phyloP scores from a whole-genome alignment of 1,140 invertebrate genomes.

The Oedothorax gibbosus region DNA sequence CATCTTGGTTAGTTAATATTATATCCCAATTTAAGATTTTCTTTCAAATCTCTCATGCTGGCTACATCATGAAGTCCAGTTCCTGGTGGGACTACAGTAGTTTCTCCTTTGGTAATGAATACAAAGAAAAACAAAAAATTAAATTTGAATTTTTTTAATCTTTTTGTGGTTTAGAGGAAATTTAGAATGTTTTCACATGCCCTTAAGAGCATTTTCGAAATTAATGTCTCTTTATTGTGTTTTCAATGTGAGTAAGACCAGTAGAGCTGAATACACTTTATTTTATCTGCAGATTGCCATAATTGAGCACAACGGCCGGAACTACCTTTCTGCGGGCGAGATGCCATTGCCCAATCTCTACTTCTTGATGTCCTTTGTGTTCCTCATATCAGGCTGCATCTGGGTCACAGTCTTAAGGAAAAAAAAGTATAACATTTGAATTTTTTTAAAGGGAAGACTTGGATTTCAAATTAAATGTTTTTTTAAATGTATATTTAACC shows the following conservation, averaged over 20 bases:
- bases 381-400: constrained; percentile 87
- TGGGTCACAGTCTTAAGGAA: constrained; percentile 92
- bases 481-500: constrained; percentile 1
- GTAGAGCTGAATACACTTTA: neutral
- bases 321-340: constrained; percentile 96
- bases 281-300: constrained; percentile 79
- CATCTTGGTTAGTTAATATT: too few relatives aligned
- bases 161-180: too few relatives aligned
- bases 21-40: too few relatives aligned
- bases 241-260: too few relatives aligned
- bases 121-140: too few relatives aligned
- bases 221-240: too few relatives aligned
- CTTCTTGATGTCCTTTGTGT: constrained; percentile 90
- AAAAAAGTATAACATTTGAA: constrained; percentile 75
- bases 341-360: constrained; percentile 94
- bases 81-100: too few relatives aligned
- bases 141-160: too few relatives aligned
- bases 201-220: too few relatives aligned
- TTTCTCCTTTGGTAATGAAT: too few relatives aligned
- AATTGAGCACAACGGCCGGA: constrained; percentile 77
- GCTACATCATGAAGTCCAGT: too few relatives aligned
- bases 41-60: too few relatives aligned
- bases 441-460: neutral
- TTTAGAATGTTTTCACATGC: neutral
- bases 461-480: constrained; percentile 12